Conservation (phyloP, 2,797 vertebrate genomes). For the Myotis findleyi region DNA sequence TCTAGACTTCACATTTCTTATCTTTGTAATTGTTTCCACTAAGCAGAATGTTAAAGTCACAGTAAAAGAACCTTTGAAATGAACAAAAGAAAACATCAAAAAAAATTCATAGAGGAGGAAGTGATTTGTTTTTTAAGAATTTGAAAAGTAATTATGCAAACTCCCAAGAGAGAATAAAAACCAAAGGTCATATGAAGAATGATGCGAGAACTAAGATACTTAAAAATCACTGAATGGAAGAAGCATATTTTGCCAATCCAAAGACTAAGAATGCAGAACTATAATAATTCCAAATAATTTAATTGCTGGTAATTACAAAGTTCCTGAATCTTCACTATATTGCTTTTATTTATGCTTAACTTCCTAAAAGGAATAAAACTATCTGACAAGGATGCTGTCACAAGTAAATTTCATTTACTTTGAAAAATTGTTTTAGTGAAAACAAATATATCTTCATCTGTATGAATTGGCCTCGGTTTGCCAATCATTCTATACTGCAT, state of each 20-base stretch:
- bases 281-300: slow-evolving; percentile 39
- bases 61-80: slow-evolving; percentile 25
- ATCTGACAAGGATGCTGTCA: slow-evolving; percentile 17
- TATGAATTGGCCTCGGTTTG: background rate
- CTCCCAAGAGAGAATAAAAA: background rate
- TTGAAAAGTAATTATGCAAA: slow-evolving; percentile 48
- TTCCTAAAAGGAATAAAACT: slow-evolving; percentile 52
- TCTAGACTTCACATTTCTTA: slow-evolving; percentile 16
- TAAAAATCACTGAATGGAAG: slow-evolving; percentile 40
- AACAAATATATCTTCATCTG: background rate
- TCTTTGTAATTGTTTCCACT: background rate
- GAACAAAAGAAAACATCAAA: slow-evolving; percentile 19
- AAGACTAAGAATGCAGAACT: slow-evolving; percentile 4
- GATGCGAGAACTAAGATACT: slow-evolving; percentile 27
- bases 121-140: slow-evolving; percentile 44
- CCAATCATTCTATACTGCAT: background rate
- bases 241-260: slow-evolving; percentile 4
- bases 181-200: background rate
- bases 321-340: slow-evolving; percentile 22
- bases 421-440: slow-evolving; percentile 32
- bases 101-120: slow-evolving; percentile 16
- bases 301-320: slow-evolving; percentile 27
- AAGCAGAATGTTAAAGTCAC: background rate
- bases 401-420: slow-evolving; percentile 44
- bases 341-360: slow-evolving; percentile 47